Evolutionary conservation across 2,113 vertebrate species (phyloP).

Genomic region (Micromys minutus): DNA sequence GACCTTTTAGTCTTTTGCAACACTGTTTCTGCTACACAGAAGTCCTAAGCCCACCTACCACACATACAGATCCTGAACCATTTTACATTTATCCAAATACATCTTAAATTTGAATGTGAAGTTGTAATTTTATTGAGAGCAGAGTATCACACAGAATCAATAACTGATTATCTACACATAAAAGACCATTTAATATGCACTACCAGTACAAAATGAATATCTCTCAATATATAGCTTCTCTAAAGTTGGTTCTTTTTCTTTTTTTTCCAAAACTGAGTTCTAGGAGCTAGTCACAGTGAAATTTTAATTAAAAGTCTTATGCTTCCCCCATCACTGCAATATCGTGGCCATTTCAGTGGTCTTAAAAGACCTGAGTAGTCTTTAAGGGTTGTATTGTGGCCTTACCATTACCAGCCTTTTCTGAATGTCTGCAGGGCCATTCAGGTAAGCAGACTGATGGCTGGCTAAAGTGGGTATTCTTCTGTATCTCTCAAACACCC

Average conservation of each 20-base stretch:
- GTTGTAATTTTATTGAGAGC: not conserved
- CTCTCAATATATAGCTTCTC: not conserved
- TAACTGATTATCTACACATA: not conserved
- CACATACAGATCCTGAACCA: not conserved
- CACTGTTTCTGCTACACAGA: not conserved
- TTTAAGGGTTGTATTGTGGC: not conserved
- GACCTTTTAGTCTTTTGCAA: not conserved
- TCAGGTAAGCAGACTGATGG: not conserved
- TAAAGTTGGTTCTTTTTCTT: not conserved
- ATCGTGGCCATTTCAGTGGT: not conserved
- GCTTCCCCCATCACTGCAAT: not conserved
- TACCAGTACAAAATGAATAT: not conserved
- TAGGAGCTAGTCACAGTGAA: not conserved
- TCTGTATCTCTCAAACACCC: not conserved
- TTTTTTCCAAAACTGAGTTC: not conserved
- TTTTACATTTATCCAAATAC: not conserved
- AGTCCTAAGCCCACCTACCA: not conserved
- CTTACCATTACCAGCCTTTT: not conserved
- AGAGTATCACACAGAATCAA: not conserved
- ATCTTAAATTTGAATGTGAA: conserved; percentile 30
- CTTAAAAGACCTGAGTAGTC: not conserved
- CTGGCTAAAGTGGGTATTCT: not conserved
- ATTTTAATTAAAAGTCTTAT: not conserved
- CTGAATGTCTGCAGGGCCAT: not conserved
- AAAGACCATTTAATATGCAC: not conserved